These are phyloP conservation scores for Colletes collaris DNA, from an alignment of 2,888 invertebrate species.

Conservation along the genomic window DNA sequence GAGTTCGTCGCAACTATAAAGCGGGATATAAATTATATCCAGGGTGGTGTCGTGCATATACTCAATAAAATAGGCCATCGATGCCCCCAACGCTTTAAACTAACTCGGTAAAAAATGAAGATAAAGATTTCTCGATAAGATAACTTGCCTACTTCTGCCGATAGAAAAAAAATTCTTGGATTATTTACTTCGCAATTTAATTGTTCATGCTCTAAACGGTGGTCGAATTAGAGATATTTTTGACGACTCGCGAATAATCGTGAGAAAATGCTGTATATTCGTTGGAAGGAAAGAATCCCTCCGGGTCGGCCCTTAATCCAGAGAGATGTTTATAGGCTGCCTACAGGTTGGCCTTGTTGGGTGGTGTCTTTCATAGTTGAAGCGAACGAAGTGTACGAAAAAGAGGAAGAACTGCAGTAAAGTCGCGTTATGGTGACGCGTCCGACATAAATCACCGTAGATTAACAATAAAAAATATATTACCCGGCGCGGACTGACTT, in stretches of 20 bases:
- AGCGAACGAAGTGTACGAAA: constrained; percentile 47
- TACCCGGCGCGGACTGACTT: constrained; percentile 61
- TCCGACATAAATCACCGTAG: constrained; percentile 72
- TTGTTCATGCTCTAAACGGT: too few relatives aligned
- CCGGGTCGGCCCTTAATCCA: constrained; percentile 45
- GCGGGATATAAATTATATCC: too few relatives aligned
- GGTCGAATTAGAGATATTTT: background rate
- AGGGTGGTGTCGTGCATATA: too few relatives aligned
- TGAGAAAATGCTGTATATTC: constrained; percentile 38
- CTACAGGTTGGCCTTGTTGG: constrained; percentile 36
- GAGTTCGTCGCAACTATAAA: too few relatives aligned
- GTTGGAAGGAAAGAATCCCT: constrained; percentile 48
- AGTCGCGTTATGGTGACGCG: constrained; percentile 60
- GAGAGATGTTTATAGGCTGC: constrained; percentile 33
- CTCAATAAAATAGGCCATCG: too few relatives aligned
- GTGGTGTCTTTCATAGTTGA: constrained; percentile 27
- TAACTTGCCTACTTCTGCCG: too few relatives aligned
- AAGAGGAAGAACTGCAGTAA: constrained; percentile 50
- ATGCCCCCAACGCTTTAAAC: too few relatives aligned
- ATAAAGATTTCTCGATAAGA: too few relatives aligned
- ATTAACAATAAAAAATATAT: constrained; percentile 76
- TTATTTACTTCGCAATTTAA: too few relatives aligned
- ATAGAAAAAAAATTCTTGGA: too few relatives aligned
- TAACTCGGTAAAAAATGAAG: too few relatives aligned
- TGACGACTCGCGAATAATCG: constrained; percentile 15